Conservation (phyloP, 2,797 vertebrate genomes). For the Pterois miles region DNA sequence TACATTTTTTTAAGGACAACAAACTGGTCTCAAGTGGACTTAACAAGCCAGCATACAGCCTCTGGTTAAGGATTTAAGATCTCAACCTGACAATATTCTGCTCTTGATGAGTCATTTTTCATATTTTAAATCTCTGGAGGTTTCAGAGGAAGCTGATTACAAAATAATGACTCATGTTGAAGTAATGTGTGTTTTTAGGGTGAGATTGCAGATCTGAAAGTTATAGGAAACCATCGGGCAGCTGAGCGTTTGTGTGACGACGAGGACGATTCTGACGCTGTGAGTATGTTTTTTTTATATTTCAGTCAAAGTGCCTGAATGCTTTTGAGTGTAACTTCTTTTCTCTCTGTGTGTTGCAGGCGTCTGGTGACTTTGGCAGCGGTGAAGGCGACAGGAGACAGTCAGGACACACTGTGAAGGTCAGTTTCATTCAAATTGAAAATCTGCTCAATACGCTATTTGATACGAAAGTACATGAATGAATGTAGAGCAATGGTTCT, state of each 20-base stretch:
- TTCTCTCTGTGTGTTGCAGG: slow-evolving; percentile 46
- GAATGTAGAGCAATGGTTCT: neutral
- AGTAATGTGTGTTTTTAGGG: slow-evolving; percentile 79
- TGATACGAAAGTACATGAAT: neutral
- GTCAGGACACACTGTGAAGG: slow-evolving; percentile 37
- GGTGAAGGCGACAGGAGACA: slow-evolving; percentile 53
- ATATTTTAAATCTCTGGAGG: slow-evolving; percentile 11
- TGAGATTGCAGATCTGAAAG: slow-evolving; percentile 85
- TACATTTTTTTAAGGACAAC: neutral
- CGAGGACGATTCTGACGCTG: slow-evolving; percentile 84
- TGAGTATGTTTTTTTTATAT: slow-evolving; percentile 57
- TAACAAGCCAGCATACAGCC: neutral
- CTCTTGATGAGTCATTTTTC: slow-evolving; percentile 11
- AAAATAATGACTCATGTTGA: neutral
- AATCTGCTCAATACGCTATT: neutral
- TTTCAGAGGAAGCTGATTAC: slow-evolving; percentile 1
- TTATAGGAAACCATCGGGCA: slow-evolving; percentile 82
- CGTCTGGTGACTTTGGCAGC: slow-evolving; percentile 79
- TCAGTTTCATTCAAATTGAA: slow-evolving; percentile 2
- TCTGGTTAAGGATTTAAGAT: neutral
- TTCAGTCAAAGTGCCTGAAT: neutral
- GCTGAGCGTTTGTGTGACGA: slow-evolving; percentile 86
- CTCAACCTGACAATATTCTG: neutral
- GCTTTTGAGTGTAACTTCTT: neutral
- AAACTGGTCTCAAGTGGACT: neutral